phyloP scores from a whole-genome alignment of 2,113 vertebrate species.

The Phyllostomus hastatus region DNA sequence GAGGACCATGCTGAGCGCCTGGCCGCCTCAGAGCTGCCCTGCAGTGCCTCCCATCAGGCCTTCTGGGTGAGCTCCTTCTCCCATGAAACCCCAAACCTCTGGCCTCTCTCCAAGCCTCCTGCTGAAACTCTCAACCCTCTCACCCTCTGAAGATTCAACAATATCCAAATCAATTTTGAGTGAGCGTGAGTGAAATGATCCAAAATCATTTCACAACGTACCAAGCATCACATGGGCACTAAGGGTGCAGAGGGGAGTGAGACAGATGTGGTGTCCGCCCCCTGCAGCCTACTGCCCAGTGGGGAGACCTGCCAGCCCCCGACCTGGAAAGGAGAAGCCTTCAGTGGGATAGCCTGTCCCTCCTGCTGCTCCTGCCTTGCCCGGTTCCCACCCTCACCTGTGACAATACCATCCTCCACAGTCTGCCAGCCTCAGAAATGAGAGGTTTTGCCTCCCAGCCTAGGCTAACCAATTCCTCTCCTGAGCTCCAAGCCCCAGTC shows the following conservation, averaged over 20 bases:
- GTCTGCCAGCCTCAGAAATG: not conserved
- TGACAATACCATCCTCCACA: too few species aligned
- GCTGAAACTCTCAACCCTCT: not conserved
- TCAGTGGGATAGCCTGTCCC: fast-evolving
- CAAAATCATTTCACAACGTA: too few species aligned
- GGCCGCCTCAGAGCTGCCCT: fast-evolving
- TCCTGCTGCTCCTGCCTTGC: not conserved
- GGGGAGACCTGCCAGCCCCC: not conserved
- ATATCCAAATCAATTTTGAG: not conserved
- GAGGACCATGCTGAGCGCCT: fast-evolving
- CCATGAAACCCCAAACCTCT: not conserved
- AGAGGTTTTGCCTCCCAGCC: not conserved
- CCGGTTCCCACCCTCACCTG: not conserved
- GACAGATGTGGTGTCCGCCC: not conserved
- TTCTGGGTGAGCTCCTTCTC: not conserved
- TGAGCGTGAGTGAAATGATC: too few species aligned
- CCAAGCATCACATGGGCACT: not conserved
- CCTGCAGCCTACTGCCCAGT: not conserved
- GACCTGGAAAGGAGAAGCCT: not conserved
- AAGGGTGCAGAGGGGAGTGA: not conserved
- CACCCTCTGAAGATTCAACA: not conserved
- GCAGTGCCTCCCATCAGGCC: not conserved
- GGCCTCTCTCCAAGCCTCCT: not conserved
- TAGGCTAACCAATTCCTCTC: not conserved
- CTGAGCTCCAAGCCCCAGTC: not conserved